Percentiles rank a stretch among this genome's conserved stretches.
Evolutionary conservation across 2,113 vertebrate genomes (phyloP).

Genomic region (Callionymus lyra): DNA sequence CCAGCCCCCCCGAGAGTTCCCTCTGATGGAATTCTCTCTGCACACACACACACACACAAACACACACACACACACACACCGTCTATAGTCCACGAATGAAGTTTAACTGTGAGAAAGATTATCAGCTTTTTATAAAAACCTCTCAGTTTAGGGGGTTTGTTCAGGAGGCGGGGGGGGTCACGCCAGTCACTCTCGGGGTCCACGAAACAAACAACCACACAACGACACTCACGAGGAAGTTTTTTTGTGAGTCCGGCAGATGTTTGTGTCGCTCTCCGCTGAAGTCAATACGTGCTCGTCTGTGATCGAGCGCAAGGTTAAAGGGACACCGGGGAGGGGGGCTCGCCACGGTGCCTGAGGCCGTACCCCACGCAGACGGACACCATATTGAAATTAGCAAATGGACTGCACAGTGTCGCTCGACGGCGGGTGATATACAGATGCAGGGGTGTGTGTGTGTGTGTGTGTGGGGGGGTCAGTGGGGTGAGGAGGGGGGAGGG

Average conservation of each 20-base stretch:
- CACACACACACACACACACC: constrained; percentile 13
- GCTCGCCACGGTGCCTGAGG: constrained; percentile 59
- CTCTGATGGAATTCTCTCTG: constrained; percentile 44
- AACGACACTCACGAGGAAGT: too few relatives aligned
- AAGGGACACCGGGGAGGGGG: constrained; percentile 52
- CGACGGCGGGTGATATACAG: constrained; percentile 56
- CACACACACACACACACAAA: constrained; percentile 13
- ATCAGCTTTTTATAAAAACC: too few relatives aligned
- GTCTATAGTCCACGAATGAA: constrained; percentile 11
- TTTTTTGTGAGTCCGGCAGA: neutral
- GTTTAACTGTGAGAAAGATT: neutral
- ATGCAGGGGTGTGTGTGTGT: constrained; percentile 21
- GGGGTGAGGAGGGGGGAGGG: constrained; percentile 6
- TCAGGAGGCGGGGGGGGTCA: too few relatives aligned
- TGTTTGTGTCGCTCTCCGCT: constrained; percentile 29
- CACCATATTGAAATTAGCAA: constrained; percentile 73
- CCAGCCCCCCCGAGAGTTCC: constrained; percentile 43
- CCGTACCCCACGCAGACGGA: constrained; percentile 62
- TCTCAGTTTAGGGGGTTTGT: too few relatives aligned
- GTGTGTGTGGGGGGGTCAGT: constrained; percentile 7
- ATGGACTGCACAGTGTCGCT: constrained; percentile 63
- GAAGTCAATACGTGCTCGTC: constrained; percentile 44
- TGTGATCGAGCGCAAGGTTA: constrained; percentile 67
- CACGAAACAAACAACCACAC: too few relatives aligned
- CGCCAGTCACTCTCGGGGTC: too few relatives aligned